Percentiles rank a stretch among this genome's conserved stretches.
Evolutionary conservation across 2,888 invertebrate species (phyloP).

Genomic region (Stenoptilia bipunctidactyla): DNA sequence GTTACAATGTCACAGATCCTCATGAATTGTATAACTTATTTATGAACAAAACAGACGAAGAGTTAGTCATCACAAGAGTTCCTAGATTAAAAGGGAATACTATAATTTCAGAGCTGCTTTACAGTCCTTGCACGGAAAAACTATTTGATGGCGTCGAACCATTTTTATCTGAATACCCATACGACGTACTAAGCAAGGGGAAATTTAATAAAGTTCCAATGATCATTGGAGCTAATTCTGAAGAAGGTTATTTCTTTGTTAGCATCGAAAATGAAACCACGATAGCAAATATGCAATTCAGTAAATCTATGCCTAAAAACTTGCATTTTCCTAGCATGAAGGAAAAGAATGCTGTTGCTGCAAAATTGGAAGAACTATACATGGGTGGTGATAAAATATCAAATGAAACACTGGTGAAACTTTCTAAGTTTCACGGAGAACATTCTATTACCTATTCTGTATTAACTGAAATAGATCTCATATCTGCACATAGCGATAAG

Average conservation of each 20-base stretch:
- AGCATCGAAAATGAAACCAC: not conserved
- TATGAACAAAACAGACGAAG: slow-evolving; percentile 33
- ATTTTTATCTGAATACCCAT: slow-evolving; percentile 39
- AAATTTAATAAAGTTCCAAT: slow-evolving; percentile 56
- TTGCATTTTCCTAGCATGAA: slow-evolving; percentile 38
- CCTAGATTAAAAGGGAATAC: slow-evolving; percentile 19
- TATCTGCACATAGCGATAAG: slow-evolving; percentile 38
- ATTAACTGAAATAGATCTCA: slow-evolving; percentile 41
- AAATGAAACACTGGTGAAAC: not conserved
- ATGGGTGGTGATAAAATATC: not conserved
- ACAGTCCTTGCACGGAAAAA: slow-evolving; percentile 52
- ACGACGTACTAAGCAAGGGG: slow-evolving; percentile 36
- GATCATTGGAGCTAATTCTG: slow-evolving; percentile 54
- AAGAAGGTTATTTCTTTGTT: slow-evolving; percentile 45
- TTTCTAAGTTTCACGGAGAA: slow-evolving; percentile 42
- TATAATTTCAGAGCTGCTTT: slow-evolving; percentile 42
- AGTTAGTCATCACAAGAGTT: slow-evolving; percentile 24
- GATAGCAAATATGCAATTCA: slow-evolving; percentile 22
- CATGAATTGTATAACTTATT: slow-evolving; percentile 39
- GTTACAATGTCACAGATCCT: slow-evolving; percentile 44
- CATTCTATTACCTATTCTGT: slow-evolving; percentile 51
- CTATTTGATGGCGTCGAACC: slow-evolving; percentile 42
- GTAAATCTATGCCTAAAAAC: slow-evolving; percentile 33
- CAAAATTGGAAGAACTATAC: slow-evolving; percentile 21
- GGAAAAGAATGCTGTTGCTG: slow-evolving; percentile 35